Evolutionary conservation across 2,113 vertebrate genomes (phyloP), one percentile per base, ranked within the genome.

Genomic region (Nesospiza acunhae): DNA sequence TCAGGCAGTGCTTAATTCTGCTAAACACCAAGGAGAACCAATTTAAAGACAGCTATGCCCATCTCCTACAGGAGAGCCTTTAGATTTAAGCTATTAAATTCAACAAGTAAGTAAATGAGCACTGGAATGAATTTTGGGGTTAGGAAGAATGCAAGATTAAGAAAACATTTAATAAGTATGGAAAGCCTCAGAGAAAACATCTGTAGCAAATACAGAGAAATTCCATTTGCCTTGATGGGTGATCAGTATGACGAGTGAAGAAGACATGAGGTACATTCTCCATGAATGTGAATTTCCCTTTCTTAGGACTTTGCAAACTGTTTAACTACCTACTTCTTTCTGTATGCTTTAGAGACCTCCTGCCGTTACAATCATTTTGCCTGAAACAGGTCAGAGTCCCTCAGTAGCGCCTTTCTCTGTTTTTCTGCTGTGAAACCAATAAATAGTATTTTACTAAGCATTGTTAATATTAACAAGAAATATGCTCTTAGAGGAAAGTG

Each of bases 331-430:
- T 66, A 26, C 23, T 16, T 13, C 76, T 76, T 80, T 58, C 46
- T 66, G 17, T 30, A 44, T 12, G 20, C 11, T 37, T 53, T 59
- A 50, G 11, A 84, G n/a, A 70, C 11, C 21, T 33, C 49, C 42
- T 41, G 66, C 1, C 0, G 16, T 63, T 72, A 50, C 20, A 9
- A 55, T 33, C 0, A 0, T 5, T 33, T 69, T 76, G 44, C 16
- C 33, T 60, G 30, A 67, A 33, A 82, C 27, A 72, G n/a, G 10
- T 28, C 22, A 6, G 3, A 31, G 23, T n/a, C 20, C 63, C 39
- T 55, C 46, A 26, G 47, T 80, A 89, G 39, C 6, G 69, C 18
- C 18, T 64, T 72, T 13, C 15, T 35, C 35, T 41, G 21, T 0
- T 49, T 67, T 67, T 53, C 50, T 78, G 9, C 39, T 72, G 19